Conservation (phyloP, 2,888 invertebrate genomes). For the Bedellia somnulentella region DNA sequence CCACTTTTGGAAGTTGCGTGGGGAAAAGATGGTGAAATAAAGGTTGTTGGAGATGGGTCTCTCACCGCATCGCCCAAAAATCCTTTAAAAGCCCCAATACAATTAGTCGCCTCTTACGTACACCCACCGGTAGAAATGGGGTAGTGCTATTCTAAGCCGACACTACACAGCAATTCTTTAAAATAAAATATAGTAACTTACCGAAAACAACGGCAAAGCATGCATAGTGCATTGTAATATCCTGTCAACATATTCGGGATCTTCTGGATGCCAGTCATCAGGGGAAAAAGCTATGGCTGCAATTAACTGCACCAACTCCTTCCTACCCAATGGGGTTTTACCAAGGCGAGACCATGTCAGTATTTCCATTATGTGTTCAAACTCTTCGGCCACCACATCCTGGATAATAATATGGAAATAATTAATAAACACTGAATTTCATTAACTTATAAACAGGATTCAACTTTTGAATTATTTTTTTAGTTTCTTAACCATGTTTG, state of each 20-base stretch:
- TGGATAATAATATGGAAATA: conserved; percentile 20
- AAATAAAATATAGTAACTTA: too few species aligned
- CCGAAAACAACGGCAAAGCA: conserved; percentile 85
- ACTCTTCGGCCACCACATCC: conserved; percentile 91
- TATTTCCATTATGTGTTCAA: conserved; percentile 85
- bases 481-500: neutral
- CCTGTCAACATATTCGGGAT: conserved; percentile 74
- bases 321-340: conserved; percentile 80
- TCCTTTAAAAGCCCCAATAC: too few species aligned
- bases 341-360: conserved; percentile 80
- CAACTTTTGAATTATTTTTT: too few species aligned
- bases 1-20: too few species aligned
- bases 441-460: neutral
- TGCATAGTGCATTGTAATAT: conserved; percentile 85
- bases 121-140: too few species aligned
- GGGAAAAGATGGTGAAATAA: too few species aligned
- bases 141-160: too few species aligned
- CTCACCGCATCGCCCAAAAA: too few species aligned
- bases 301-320: conserved; percentile 83
- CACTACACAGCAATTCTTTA: too few species aligned
- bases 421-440: too few species aligned
- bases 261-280: conserved; percentile 73
- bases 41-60: too few species aligned
- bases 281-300: conserved; percentile 72
- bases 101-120: too few species aligned